phyloP scores from a whole-genome alignment of 2,888 invertebrate species.

The Cephus rjabovi region DNA sequence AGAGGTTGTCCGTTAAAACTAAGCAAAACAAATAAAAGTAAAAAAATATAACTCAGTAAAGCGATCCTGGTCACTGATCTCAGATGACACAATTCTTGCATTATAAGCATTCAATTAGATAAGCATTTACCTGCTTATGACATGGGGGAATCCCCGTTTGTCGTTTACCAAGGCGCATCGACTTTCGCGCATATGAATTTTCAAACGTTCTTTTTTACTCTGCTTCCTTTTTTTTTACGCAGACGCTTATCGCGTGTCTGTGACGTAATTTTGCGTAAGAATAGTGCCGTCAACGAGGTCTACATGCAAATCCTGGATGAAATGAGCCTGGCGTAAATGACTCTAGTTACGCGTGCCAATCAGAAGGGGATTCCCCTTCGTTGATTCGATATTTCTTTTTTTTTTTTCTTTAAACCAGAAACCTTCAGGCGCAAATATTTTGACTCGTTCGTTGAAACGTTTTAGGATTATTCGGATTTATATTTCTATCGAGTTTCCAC shows the following conservation, averaged over 20 bases:
- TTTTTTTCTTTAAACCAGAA: neutral
- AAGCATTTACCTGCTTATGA: neutral
- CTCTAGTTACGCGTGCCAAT: neutral
- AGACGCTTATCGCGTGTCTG: neutral
- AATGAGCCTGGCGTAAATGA: neutral
- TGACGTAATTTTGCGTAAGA: neutral
- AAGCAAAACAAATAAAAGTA: neutral
- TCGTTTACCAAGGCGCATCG: neutral
- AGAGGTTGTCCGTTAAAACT: neutral
- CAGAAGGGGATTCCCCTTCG: neutral
- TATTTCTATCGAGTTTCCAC: neutral
- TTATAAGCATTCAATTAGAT: neutral
- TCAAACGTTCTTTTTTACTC: neutral
- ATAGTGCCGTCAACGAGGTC: neutral
- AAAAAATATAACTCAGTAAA: neutral
- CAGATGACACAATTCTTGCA: neutral
- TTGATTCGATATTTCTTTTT: neutral
- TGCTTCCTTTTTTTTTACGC: neutral
- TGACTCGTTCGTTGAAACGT: neutral
- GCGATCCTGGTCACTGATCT: neutral
- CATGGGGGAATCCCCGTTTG: neutral
- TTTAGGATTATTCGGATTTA: neutral
- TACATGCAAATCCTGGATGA: neutral
- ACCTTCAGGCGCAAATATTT: neutral
- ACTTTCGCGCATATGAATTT: neutral